A percentile compares a stretch with the other conserved stretches of the same genome.
Evolutionary conservation across 2,113 vertebrate species (phyloP).

Genomic region (Leptobrachium ailaonicum): DNA sequence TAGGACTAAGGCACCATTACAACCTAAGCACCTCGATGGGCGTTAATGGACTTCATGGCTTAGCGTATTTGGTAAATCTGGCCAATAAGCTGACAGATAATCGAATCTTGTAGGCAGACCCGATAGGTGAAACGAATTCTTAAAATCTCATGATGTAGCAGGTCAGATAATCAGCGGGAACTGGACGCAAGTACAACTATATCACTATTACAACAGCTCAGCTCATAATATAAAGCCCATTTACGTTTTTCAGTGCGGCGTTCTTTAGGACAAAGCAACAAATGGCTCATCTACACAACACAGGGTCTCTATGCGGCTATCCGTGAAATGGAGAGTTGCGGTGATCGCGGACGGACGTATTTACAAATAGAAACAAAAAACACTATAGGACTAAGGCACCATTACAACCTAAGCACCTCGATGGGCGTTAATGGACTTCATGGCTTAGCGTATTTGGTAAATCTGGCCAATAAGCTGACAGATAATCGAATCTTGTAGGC

Average conservation of each 20-base stretch:
- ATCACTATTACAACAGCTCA: too few relatives aligned
- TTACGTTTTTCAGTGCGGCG: neutral
- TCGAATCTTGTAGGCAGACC: too few relatives aligned
- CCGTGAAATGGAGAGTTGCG: neutral
- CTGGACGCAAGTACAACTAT: too few relatives aligned
- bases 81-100: neutral
- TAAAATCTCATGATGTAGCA: too few relatives aligned
- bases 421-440: constrained; percentile 25
- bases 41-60: constrained; percentile 22
- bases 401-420: constrained; percentile 15
- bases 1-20: constrained; percentile 37
- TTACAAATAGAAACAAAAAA: neutral
- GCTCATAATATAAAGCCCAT: too few relatives aligned
- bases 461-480: neutral
- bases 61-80: constrained; percentile 17
- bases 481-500: neutral
- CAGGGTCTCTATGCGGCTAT: neutral
- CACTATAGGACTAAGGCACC: constrained; percentile 33
- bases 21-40: constrained; percentile 18
- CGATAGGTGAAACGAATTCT: too few relatives aligned
- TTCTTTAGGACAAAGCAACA: constrained; percentile 11
- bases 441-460: constrained; percentile 25
- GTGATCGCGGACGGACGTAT: neutral
- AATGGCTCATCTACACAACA: neutral
- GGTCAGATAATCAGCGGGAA: too few relatives aligned